Evolutionary conservation across 2,888 invertebrate species (phyloP).

Genomic region (Flexamia atlantica): DNA sequence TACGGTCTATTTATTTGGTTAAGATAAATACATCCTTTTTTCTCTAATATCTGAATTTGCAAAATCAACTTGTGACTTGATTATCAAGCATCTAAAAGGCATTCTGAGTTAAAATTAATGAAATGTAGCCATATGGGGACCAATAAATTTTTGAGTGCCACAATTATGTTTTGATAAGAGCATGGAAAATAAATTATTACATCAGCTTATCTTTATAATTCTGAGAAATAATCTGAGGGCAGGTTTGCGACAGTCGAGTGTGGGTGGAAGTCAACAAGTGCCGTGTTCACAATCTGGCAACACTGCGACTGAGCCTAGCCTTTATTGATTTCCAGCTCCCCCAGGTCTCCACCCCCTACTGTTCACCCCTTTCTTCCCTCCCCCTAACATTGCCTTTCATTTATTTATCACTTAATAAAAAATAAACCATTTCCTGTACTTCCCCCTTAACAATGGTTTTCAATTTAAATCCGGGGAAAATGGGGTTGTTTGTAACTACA

Average conservation of each 20-base stretch:
- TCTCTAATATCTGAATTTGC: too few relatives aligned
- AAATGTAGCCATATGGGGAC: too few relatives aligned
- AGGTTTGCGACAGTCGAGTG: background rate
- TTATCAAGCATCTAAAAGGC: too few relatives aligned
- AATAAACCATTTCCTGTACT: conserved; percentile 19
- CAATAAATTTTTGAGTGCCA: too few relatives aligned
- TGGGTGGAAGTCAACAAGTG: conserved; percentile 51
- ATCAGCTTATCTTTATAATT: too few relatives aligned
- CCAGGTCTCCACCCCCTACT: conserved; percentile 57
- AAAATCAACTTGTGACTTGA: too few relatives aligned
- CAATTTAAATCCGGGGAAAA: conserved; percentile 4
- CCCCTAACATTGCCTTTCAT: conserved; percentile 44
- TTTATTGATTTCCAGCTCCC: conserved; percentile 69
- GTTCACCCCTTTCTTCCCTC: conserved; percentile 24
- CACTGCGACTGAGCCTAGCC: conserved; percentile 65
- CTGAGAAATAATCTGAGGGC: too few relatives aligned
- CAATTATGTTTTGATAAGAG: too few relatives aligned
- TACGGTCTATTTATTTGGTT: too few relatives aligned
- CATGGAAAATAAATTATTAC: too few relatives aligned
- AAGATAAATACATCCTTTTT: too few relatives aligned
- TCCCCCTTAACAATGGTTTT: background rate
- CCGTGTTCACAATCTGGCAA: conserved; percentile 58
- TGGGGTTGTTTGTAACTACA: conserved; percentile 11
- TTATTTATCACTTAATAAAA: conserved; percentile 37
- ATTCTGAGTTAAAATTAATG: too few relatives aligned